Percentiles rank a stretch among this genome's conserved stretches.
phyloP scores from a whole-genome alignment of 2,888 invertebrate species.

The Augiades crinisus region DNA sequence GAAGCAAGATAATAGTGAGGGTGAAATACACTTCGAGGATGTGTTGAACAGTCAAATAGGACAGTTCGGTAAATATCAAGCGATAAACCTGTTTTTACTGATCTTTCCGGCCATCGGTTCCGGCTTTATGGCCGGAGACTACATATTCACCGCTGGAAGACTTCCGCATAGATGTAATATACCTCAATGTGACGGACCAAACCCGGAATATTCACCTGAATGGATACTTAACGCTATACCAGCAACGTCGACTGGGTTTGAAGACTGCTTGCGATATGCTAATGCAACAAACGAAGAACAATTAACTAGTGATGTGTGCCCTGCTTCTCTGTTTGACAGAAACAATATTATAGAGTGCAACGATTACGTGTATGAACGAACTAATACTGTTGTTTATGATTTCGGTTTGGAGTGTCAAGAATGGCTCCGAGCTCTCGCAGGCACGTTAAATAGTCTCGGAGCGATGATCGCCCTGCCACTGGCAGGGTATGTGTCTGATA shows the following conservation, averaged over 20 bases:
- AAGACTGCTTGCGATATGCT: constrained; percentile 59
- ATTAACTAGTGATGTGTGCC: constrained; percentile 42
- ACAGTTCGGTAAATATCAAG: constrained; percentile 63
- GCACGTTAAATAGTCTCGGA: constrained; percentile 87
- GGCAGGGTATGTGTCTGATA: constrained; percentile 87
- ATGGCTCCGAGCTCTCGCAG: constrained; percentile 88
- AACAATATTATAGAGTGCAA: constrained; percentile 53
- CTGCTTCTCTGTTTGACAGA: constrained; percentile 54
- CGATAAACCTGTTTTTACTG: constrained; percentile 52
- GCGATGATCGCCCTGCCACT: constrained; percentile 85
- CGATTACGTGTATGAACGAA: constrained; percentile 57
- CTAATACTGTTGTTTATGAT: constrained; percentile 65
- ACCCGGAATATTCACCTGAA: constrained; percentile 51
- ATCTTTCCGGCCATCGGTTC: constrained; percentile 55
- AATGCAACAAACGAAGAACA: constrained; percentile 38
- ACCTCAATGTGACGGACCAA: constrained; percentile 54
- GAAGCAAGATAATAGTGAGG: constrained; percentile 45
- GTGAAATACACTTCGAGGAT: constrained; percentile 51
- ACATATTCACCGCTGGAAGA: constrained; percentile 64
- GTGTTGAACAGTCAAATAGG: constrained; percentile 61
- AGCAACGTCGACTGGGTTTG: constrained; percentile 50
- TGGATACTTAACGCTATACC: constrained; percentile 65
- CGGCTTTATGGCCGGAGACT: constrained; percentile 66
- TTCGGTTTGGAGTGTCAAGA: constrained; percentile 72
- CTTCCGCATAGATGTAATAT: constrained; percentile 60